Percentiles rank a stretch among this genome's conserved stretches.
Evolutionary conservation across 2,797 vertebrate genomes (phyloP).

Genomic region (Cyprinodon diabolis): DNA sequence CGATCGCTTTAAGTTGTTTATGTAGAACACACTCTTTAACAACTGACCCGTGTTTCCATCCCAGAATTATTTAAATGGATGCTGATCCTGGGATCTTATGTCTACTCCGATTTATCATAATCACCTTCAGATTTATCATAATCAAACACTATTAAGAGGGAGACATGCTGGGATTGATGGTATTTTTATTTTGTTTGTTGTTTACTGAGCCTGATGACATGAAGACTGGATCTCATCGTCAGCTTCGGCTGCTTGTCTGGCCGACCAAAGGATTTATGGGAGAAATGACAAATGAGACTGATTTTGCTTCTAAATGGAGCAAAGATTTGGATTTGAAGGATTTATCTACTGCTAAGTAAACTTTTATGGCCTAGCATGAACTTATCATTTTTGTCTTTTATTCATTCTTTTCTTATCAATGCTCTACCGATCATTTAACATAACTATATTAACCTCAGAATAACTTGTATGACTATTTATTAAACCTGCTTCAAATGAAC

Average conservation of each 20-base stretch:
- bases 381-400: constrained; percentile 65
- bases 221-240: constrained; percentile 18
- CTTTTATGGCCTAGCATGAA: constrained; percentile 66
- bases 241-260: constrained; percentile 33
- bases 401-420: constrained; percentile 60
- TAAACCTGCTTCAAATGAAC: constrained; percentile 72
- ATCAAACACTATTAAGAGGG: constrained; percentile 43
- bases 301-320: constrained; percentile 39
- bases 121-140: constrained; percentile 35
- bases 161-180: constrained; percentile 4
- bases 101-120: constrained; percentile 17
- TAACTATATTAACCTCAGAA: constrained; percentile 74
- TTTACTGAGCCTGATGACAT: constrained; percentile 35
- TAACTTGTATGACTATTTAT: constrained; percentile 74
- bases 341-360: constrained; percentile 31
- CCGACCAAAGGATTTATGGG: constrained; percentile 12
- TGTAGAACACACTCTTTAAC: constrained; percentile 27
- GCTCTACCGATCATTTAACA: constrained; percentile 59
- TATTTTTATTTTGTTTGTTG: constrained; percentile 10
- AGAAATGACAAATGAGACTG: constrained; percentile 44
- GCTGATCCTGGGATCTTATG: constrained; percentile 21
- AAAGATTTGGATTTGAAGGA: constrained; percentile 30
- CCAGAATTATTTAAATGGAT: constrained; percentile 41
- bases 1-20: constrained; percentile 56
- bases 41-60: constrained; percentile 31